These are phyloP conservation scores for Rattus rattus DNA, from an alignment of 2,113 vertebrate genomes.

Conservation along the genomic window DNA sequence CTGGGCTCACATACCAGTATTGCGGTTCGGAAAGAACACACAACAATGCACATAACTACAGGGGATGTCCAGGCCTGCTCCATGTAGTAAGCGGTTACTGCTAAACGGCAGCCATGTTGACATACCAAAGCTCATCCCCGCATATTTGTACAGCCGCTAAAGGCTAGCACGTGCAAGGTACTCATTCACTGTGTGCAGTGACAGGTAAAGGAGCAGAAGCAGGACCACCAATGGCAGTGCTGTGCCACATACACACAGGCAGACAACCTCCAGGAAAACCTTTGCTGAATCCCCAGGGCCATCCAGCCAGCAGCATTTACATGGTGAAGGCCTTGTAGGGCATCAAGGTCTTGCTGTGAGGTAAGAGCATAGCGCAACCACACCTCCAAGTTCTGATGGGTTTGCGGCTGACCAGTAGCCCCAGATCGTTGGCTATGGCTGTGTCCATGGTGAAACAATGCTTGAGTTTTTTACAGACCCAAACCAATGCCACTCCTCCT, in stretches of 20 bases:
- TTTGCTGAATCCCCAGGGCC: slow-evolving; percentile 92
- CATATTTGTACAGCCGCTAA: slow-evolving; percentile 93
- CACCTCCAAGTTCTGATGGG: slow-evolving; percentile 94
- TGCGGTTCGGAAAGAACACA: slow-evolving; percentile 92
- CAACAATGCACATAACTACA: slow-evolving; percentile 92
- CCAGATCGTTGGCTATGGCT: slow-evolving; percentile 91
- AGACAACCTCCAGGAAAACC: slow-evolving; percentile 93
- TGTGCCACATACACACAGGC: slow-evolving; percentile 92
- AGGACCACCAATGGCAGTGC: slow-evolving; percentile 91
- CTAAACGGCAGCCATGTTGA: slow-evolving; percentile 90
- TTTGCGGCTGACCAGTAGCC: slow-evolving; percentile 92
- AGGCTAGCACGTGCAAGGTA: slow-evolving; percentile 92
- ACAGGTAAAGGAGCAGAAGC: slow-evolving; percentile 91
- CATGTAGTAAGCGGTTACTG: slow-evolving; percentile 91
- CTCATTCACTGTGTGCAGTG: slow-evolving; percentile 90
- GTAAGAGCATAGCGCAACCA: slow-evolving; percentile 89
- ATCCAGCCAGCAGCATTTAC: slow-evolving; percentile 93
- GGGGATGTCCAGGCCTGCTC: slow-evolving; percentile 91
- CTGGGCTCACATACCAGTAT: slow-evolving; percentile 86
- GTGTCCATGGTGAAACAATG: slow-evolving; percentile 95
- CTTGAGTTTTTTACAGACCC: slow-evolving; percentile 93
- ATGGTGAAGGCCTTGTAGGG: slow-evolving; percentile 93
- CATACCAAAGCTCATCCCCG: slow-evolving; percentile 93
- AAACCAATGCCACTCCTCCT: slow-evolving; percentile 92
- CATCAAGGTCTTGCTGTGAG: slow-evolving; percentile 92